Evolutionary conservation across 2,888 invertebrate species (phyloP).

Genomic region (Eupeodes latifasciatus): DNA sequence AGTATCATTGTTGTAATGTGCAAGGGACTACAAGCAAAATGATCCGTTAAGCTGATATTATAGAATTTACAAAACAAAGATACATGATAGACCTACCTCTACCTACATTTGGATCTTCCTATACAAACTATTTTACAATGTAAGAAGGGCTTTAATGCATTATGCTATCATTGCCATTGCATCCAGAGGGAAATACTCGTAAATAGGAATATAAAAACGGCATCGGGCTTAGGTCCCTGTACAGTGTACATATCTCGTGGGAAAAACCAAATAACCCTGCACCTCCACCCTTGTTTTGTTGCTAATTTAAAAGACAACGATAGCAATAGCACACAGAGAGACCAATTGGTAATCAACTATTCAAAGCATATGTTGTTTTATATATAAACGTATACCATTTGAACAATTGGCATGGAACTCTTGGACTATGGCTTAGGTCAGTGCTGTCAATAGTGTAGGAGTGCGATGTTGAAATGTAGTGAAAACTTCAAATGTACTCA

Average conservation of each 20-base stretch:
- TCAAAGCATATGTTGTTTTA: conserved; percentile 36
- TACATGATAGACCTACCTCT: background rate
- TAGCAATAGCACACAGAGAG: conserved; percentile 23
- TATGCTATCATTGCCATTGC: background rate
- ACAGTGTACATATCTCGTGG: conserved; percentile 23
- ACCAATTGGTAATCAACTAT: conserved; percentile 69
- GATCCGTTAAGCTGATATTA: conserved; percentile 66
- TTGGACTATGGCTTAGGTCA: background rate
- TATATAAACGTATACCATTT: background rate
- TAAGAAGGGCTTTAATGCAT: conserved; percentile 17
- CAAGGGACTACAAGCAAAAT: conserved; percentile 37
- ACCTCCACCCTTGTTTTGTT: background rate
- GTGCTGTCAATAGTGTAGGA: background rate
- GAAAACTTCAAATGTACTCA: no score
- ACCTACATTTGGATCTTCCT: background rate
- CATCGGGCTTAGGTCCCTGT: background rate
- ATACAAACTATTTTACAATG: conserved; percentile 31
- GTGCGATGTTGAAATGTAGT: no score
- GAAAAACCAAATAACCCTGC: conserved; percentile 38
- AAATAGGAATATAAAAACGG: background rate
- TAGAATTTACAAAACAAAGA: conserved; percentile 56
- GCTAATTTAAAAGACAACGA: conserved; percentile 26
- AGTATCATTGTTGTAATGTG: conserved; percentile 18
- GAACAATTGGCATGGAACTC: conserved; percentile 56
- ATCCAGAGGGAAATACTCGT: background rate